Conservation (phyloP, 1,140 invertebrate genomes). For the Pogonomyrmex barbatus region DNA sequence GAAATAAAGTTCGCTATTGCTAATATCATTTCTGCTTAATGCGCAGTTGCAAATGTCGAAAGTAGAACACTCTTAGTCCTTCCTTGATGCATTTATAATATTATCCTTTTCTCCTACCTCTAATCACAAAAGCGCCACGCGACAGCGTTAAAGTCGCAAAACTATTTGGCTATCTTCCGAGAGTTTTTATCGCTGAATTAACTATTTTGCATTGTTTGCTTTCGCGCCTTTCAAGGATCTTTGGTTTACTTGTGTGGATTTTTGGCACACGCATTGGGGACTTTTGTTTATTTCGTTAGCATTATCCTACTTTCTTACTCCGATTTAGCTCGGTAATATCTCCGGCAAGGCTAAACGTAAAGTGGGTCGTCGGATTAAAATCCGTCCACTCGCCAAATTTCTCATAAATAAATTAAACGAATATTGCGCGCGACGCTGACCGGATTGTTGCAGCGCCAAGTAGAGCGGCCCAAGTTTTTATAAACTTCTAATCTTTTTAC, state of each 20-base stretch:
- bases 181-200: constrained; percentile 71
- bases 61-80: constrained; percentile 33
- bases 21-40: neutral
- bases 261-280: constrained; percentile 54
- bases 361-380: constrained; percentile 51
- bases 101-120: neutral
- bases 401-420: constrained; percentile 51
- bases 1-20: neutral
- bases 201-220: constrained; percentile 69
- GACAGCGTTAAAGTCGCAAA: constrained; percentile 59
- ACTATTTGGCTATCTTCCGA: constrained; percentile 63
- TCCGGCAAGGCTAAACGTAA: constrained; percentile 24
- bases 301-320: constrained; percentile 56
- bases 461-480: constrained; percentile 9
- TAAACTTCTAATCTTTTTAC: constrained; percentile 26
- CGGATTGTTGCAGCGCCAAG: constrained; percentile 37
- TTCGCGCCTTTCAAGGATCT: constrained; percentile 59
- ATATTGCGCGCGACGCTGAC: constrained; percentile 24
- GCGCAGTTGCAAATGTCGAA: neutral
- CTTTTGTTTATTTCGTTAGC: constrained; percentile 21
- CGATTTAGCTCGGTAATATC: constrained; percentile 18
- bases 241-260: constrained; percentile 44
- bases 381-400: constrained; percentile 41
- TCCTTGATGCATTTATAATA: constrained; percentile 40
- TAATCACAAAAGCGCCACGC: constrained; percentile 37